These are phyloP conservation scores for Scaptomyza flava DNA, from an alignment of 2,888 invertebrate genomes.

Conservation along the genomic window DNA sequence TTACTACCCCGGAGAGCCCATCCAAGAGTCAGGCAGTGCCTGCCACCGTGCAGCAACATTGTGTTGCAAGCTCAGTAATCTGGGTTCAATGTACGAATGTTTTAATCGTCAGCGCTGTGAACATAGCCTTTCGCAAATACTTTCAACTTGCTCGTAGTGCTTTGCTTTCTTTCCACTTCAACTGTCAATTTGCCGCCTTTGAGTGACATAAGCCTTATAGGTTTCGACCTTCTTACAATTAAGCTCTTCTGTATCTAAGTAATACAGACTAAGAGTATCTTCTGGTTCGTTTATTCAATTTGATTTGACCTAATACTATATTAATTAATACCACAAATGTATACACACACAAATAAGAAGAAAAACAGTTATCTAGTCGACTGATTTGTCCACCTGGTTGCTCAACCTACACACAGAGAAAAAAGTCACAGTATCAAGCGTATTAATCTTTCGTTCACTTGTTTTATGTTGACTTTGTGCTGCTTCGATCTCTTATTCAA, in stretches of 20 bases:
- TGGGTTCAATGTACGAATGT: constrained; percentile 86
- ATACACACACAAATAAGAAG: background rate
- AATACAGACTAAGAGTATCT: background rate
- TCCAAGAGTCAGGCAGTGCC: constrained; percentile 63
- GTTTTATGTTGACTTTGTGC: too few species aligned
- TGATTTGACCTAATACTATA: constrained; percentile 9
- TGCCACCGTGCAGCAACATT: constrained; percentile 90
- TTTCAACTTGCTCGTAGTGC: constrained; percentile 52
- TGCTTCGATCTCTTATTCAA: too few species aligned
- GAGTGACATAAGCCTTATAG: background rate
- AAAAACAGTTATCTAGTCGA: constrained; percentile 27
- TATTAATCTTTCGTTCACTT: too few species aligned
- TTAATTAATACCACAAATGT: background rate
- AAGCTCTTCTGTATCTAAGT: background rate
- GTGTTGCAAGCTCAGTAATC: constrained; percentile 87
- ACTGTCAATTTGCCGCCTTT: background rate
- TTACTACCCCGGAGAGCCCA: constrained; percentile 45
- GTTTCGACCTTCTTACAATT: constrained; percentile 18
- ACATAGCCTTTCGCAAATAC: constrained; percentile 46
- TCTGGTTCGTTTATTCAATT: background rate
- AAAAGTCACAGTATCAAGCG: background rate
- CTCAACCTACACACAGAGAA: background rate
- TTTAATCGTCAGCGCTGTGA: constrained; percentile 88
- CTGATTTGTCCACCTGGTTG: background rate
- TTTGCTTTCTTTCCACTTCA: background rate